phyloP scores from a whole-genome alignment of 2,888 invertebrate species.

The Hydropsyche betteni region DNA sequence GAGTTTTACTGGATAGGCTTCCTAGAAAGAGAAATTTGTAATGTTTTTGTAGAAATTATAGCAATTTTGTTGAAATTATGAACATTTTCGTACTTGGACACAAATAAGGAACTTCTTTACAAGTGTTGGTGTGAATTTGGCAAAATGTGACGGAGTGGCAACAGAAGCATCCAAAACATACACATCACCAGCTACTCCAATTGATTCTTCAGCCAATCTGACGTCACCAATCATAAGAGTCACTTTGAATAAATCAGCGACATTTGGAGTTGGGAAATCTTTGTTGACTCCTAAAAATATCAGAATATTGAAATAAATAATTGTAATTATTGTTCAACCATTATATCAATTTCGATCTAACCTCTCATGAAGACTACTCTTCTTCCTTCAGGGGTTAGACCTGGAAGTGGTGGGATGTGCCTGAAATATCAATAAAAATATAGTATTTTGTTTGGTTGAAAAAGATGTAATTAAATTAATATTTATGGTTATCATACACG shows the following conservation, averaged over 20 bases:
- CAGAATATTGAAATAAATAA: neutral
- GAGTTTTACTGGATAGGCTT: slow-evolving; percentile 87
- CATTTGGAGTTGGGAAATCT: slow-evolving; percentile 74
- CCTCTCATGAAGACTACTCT: slow-evolving; percentile 80
- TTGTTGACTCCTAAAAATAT: slow-evolving; percentile 67
- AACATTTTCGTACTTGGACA: slow-evolving; percentile 67
- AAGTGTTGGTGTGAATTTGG: slow-evolving; percentile 82
- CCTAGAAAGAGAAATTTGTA: slow-evolving; percentile 61
- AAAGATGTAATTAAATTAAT: slow-evolving; percentile 11
- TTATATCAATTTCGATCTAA: slow-evolving; percentile 47
- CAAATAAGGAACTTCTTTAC: slow-evolving; percentile 88
- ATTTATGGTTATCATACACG: slow-evolving; percentile 66
- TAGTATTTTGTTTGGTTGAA: too few species aligned
- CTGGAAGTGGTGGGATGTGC: slow-evolving; percentile 82
- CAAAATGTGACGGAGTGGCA: slow-evolving; percentile 81
- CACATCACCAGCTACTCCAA: slow-evolving; percentile 86
- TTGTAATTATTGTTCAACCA: neutral
- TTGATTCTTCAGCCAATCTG: slow-evolving; percentile 77
- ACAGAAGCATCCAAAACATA: slow-evolving; percentile 83
- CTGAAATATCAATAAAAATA: slow-evolving; percentile 59
- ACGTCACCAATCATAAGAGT: slow-evolving; percentile 87
- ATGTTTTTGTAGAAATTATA: slow-evolving; percentile 1
- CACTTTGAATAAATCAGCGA: slow-evolving; percentile 82
- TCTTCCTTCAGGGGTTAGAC: slow-evolving; percentile 81
- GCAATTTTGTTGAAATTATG: neutral